Conservation (phyloP, 2,113 vertebrate species). For the Gasterosteus aculeatus region DNA sequence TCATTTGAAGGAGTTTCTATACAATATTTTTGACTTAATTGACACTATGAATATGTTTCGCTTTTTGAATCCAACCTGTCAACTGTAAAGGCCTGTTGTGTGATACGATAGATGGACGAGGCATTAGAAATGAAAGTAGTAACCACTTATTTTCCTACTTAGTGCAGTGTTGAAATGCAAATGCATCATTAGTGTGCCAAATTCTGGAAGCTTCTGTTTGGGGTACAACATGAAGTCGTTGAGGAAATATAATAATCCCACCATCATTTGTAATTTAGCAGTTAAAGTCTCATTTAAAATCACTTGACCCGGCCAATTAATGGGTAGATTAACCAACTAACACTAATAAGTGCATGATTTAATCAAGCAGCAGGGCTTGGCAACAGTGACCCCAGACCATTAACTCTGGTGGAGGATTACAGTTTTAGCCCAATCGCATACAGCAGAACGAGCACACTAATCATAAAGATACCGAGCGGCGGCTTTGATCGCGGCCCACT, state of each 20-base stretch:
- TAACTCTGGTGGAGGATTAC: conserved; percentile 52
- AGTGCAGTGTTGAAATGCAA: neutral
- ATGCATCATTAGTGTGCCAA: neutral
- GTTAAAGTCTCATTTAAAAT: conserved; percentile 54
- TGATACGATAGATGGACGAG: neutral
- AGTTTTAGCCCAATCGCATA: conserved; percentile 55
- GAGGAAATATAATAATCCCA: conserved; percentile 7
- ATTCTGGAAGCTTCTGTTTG: neutral
- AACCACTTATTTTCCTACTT: neutral
- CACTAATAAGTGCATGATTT: conserved; percentile 67
- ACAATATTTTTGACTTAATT: neutral
- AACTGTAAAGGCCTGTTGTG: neutral
- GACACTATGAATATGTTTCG: neutral
- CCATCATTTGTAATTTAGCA: conserved; percentile 3
- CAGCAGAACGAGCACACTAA: conserved; percentile 56
- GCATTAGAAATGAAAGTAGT: neutral
- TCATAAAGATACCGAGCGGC: conserved; percentile 42
- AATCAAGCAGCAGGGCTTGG: conserved; percentile 59
- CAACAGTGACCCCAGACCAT: conserved; percentile 63
- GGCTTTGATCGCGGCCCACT: conserved; percentile 35
- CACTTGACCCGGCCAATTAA: conserved; percentile 63
- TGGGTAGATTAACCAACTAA: conserved; percentile 72
- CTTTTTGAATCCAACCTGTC: neutral
- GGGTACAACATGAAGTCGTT: neutral
- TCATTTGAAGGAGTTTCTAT: no score